A percentile compares a stretch with the other conserved stretches of the same genome.
Conservation (phyloP, 2,797 vertebrate genomes). For the Hoplostethus atlanticus region DNA sequence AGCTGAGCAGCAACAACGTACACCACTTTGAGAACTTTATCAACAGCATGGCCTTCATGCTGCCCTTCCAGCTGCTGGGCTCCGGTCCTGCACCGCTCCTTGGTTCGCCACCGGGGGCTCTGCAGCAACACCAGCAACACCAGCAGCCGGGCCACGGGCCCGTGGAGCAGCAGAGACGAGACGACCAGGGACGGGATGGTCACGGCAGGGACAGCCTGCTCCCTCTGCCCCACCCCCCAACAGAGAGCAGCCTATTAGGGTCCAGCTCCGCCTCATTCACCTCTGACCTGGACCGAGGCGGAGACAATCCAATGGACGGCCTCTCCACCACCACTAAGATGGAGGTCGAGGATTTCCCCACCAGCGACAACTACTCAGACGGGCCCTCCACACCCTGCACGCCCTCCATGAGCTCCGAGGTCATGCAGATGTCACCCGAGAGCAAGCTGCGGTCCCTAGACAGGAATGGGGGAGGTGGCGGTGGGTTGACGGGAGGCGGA, state of each 20-base stretch:
- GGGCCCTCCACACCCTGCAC: conserved; percentile 87
- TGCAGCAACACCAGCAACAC: conserved; percentile 81
- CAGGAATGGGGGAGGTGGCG: conserved; percentile 73
- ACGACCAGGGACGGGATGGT: conserved; percentile 36
- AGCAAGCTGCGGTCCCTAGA: conserved; percentile 87
- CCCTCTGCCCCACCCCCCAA: conserved; percentile 70
- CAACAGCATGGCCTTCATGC: conserved; percentile 95
- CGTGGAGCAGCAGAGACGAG: conserved; percentile 72
- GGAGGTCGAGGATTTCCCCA: conserved; percentile 87
- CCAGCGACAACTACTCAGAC: conserved; percentile 85
- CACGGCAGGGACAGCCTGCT: conserved; percentile 58
- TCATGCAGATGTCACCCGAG: conserved; percentile 89
- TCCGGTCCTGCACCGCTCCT: conserved; percentile 91
- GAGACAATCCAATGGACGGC: conserved; percentile 79
- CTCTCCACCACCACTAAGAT: conserved; percentile 80
- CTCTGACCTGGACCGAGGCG: conserved; percentile 82
- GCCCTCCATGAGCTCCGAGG: conserved; percentile 87
- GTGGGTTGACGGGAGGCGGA: conserved; percentile 44
- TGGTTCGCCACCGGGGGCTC: conserved; percentile 86
- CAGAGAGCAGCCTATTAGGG: conserved; percentile 83
- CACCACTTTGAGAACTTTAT: conserved; percentile 97
- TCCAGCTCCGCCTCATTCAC: conserved; percentile 84
- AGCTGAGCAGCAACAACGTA: conserved; percentile 80
- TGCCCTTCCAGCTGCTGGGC: conserved; percentile 95
- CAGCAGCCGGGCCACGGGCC: conserved; percentile 72